Conservation (phyloP, 2,888 invertebrate genomes). For the Acronicta leporina region DNA sequence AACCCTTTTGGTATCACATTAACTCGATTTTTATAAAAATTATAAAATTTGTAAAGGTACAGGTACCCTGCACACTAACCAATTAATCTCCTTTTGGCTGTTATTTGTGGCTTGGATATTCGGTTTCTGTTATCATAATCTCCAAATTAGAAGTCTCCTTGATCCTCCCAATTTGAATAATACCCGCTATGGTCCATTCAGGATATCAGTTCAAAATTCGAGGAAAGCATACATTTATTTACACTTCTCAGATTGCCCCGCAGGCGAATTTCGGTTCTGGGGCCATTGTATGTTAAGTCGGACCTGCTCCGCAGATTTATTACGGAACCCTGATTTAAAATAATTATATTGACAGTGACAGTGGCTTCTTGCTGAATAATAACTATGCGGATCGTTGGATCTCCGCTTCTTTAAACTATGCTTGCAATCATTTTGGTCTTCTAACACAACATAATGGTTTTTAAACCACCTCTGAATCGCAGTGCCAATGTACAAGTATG, state of each 20-base stretch:
- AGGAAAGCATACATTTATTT: constrained; percentile 50
- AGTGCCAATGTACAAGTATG: too few species aligned
- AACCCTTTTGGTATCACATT: too few species aligned
- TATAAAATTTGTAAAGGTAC: too few species aligned
- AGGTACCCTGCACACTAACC: too few species aligned
- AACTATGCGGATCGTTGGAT: not conserved
- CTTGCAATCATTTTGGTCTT: not conserved
- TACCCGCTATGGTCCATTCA: constrained; percentile 36
- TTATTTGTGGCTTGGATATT: too few species aligned
- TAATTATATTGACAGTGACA: not conserved
- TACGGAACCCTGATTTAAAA: constrained; percentile 22
- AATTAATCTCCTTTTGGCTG: too few species aligned
- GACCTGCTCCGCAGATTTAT: constrained; percentile 41
- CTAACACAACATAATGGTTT: not conserved
- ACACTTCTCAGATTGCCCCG: constrained; percentile 33
- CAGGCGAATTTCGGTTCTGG: constrained; percentile 37
- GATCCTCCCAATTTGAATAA: constrained; percentile 44
- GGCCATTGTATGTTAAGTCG: constrained; percentile 56
- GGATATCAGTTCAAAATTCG: constrained; percentile 47
- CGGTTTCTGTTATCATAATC: constrained; percentile 16
- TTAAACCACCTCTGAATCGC: too few species aligned
- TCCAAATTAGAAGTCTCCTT: constrained; percentile 20
- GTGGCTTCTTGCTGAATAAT: not conserved
- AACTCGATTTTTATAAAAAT: too few species aligned
- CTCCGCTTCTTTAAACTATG: not conserved